phyloP scores from a whole-genome alignment of 2,888 invertebrate species.

The Scaptomyza caliginosa region DNA sequence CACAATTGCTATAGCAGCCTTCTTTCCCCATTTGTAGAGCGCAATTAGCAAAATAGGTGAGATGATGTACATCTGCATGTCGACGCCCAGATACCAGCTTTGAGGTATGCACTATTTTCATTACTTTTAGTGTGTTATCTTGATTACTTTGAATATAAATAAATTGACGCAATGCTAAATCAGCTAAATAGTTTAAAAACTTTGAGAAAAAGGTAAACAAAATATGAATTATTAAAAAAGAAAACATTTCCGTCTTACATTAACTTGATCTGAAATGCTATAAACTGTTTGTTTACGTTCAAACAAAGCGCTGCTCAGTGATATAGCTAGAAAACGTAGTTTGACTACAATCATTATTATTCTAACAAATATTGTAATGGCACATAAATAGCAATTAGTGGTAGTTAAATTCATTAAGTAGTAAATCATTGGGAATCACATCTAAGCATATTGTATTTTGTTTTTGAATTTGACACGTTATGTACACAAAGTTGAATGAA shows the following conservation, averaged over 20 bases:
- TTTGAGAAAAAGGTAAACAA: background rate
- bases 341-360: background rate
- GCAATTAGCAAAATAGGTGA: slow-evolving; percentile 85
- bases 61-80: slow-evolving; percentile 85
- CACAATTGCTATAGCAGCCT: slow-evolving; percentile 45
- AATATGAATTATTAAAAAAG: background rate
- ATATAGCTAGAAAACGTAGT: background rate
- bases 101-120: slow-evolving; percentile 85
- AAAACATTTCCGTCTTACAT: background rate
- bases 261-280: background rate
- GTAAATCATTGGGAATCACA: background rate
- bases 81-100: slow-evolving; percentile 86
- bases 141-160: no score
- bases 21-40: slow-evolving; percentile 81
- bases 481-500: slow-evolving; percentile 9
- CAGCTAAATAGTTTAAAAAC: no score
- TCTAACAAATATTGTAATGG: background rate
- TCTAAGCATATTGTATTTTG: background rate
- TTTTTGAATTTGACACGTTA: background rate
- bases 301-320: background rate
- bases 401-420: background rate
- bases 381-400: background rate
- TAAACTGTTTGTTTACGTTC: background rate
- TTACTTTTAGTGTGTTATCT: no score
- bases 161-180: background rate